Evolutionary conservation across 2,888 invertebrate species (phyloP), one percentile per base, ranked within the genome.

Genomic region (Petrolisthes manimaculis): DNA sequence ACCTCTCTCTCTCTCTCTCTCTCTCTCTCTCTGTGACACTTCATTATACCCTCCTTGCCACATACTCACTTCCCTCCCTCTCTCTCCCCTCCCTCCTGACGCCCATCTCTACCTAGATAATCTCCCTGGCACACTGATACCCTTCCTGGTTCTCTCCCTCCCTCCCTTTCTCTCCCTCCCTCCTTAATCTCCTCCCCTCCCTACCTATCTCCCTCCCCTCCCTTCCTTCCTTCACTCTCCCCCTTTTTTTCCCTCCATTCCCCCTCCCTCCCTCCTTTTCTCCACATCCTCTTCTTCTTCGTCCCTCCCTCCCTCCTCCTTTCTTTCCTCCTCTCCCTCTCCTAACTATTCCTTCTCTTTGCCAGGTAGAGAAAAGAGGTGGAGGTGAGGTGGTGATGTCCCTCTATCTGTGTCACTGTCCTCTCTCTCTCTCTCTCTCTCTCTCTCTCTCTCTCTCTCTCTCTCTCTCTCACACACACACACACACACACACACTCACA

Each of bases 401-500:
- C 37, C 53, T 9, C 55, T 9, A 3, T 80, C n/a, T 80, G 12
- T 80, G 24, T 24, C 4, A 56, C 21, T 12, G 21, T 55, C 8
- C 6, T 21, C 24, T 24, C 55, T 24, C 37, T 24, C 56, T 80
- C 54, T 56, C 80, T 55, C 24, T 53, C 80, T 80, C 56, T 55
- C 55, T 53, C 71, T 71, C 71, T 71, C 71, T 71, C 71, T 71
- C 71, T 71, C 71, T 71, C 71, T 71, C 71, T 71, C 71, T 71
- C 71, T 71, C 71, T 12, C 21, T 12, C 71, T 1, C 37, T 4
- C 54, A 54, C 53, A 9, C 37, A 1, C 37, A 61, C 18, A 61
- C 12, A 61, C 61, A 9, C 12, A 18, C 61, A 12, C 18, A 61
- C 61, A 61, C 61, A 61, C 9, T 5, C 5, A 24, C 61, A 12